Evolutionary conservation across 2,888 invertebrate species (phyloP), one percentile per base, ranked within the genome.

Genomic region (Caenorhabditis becei): DNA sequence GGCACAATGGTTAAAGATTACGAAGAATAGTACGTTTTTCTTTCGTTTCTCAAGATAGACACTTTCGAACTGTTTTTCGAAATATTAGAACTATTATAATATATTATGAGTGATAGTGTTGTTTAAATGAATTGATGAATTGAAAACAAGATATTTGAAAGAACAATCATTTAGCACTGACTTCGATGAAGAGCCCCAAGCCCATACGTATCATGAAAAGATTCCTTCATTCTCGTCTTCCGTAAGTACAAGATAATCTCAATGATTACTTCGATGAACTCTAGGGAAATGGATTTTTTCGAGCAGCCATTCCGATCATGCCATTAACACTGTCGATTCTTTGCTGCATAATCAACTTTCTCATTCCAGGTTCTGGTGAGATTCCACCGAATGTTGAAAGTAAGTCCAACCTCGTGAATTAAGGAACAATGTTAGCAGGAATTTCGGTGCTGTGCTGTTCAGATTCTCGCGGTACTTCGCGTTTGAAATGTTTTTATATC

Each of bases 291-390:
- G 92, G 96, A 95, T 89, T 91, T 32, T 88, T 92, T 77, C 91
- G 92, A 80, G 91, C 91, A 65, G 92, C 92, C n/a, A 92, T 93
- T 56, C 93, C 93, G 0, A 89, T 91, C 51, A 92, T 93, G 92
- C 92, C 93, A 0, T 83, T 92, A 18, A 89, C 91, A 2, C 63
- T 92, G 23, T 92, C 93, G 10, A 88, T 88, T 3, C 59, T 91
- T n/a, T 88, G 91, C 59, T 90, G 90, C 49, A 37, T 91, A 3
- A 83, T 91, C 58, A 92, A 92, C 81, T 77, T 91, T 28, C 11
- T 91, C n/a, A 70, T 91, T 20, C 91, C 91, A 0, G 91, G 91
- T 51, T 83, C 88, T 8, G 91, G 92, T 91, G 69, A 86, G 92
- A 5, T 54, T 41, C 3, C 16, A 14, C 2, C 7, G 41, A 41